These are phyloP conservation scores for Congeria kusceri DNA, from an alignment of 2,888 invertebrate species.

Conservation along the genomic window DNA sequence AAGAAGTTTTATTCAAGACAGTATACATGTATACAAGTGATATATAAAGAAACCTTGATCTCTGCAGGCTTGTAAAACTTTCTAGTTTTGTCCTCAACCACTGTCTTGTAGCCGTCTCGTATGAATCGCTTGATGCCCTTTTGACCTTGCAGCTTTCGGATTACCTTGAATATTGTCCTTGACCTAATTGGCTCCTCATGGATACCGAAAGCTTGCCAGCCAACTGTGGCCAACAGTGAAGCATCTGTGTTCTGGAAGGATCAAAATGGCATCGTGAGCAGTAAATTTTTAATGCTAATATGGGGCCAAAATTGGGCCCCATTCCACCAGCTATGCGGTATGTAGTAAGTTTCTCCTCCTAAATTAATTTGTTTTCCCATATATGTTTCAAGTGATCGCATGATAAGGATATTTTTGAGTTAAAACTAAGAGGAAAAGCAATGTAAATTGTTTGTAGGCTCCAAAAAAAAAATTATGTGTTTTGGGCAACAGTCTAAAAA, in stretches of 20 bases:
- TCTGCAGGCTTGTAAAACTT: slow-evolving; percentile 95
- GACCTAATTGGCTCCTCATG: slow-evolving; percentile 96
- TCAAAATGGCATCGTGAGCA: background rate
- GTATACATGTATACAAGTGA: background rate
- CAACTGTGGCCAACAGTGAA: slow-evolving; percentile 95
- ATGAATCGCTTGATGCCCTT: slow-evolving; percentile 97
- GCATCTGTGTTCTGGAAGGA: slow-evolving; percentile 89
- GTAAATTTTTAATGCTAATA: background rate
- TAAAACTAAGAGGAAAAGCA: no score
- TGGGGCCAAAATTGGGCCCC: background rate
- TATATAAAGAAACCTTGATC: slow-evolving; percentile 89
- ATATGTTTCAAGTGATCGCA: no score
- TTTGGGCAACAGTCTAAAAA: no score
- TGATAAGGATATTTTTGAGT: no score
- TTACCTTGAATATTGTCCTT: slow-evolving; percentile 92
- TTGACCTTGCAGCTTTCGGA: slow-evolving; percentile 92
- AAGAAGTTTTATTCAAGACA: no score
- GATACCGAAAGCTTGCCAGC: slow-evolving; percentile 99
- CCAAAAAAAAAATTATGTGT: no score
- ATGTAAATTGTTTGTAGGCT: no score
- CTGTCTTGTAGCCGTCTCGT: slow-evolving; percentile 96
- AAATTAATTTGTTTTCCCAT: background rate
- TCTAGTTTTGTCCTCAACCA: slow-evolving; percentile 92
- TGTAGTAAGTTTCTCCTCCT: background rate
- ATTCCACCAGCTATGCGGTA: background rate